These are phyloP conservation scores for Tribolium freemani DNA, from an alignment of 2,888 invertebrate genomes.

Conservation along the genomic window DNA sequence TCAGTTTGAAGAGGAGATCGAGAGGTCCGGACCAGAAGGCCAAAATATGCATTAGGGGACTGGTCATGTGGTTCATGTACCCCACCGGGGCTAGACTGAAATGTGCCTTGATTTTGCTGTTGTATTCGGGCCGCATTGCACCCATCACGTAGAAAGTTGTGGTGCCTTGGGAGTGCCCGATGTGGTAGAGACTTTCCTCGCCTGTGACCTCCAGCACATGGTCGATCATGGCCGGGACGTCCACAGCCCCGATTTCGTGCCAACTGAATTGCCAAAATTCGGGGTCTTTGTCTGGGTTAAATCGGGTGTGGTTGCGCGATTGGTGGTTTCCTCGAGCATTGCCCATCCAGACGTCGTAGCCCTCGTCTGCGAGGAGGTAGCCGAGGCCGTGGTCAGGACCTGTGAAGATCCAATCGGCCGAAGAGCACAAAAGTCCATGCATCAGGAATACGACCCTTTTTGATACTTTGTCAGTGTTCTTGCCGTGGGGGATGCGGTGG, in stretches of 20 bases:
- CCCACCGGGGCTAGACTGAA: conserved; percentile 80
- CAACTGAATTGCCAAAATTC: conserved; percentile 75
- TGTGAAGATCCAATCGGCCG: conserved; percentile 69
- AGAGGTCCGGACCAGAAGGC: conserved; percentile 19
- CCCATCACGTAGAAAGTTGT: conserved; percentile 78
- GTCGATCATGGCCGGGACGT: conserved; percentile 87
- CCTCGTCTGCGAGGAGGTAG: conserved; percentile 57
- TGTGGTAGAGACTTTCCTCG: conserved; percentile 71
- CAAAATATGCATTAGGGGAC: conserved; percentile 44
- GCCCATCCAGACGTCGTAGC: conserved; percentile 60
- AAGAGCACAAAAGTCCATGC: conserved; percentile 70
- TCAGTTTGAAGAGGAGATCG: neutral
- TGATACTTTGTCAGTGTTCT: conserved; percentile 69
- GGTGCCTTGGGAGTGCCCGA: conserved; percentile 82
- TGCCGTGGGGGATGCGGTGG: conserved; percentile 70
- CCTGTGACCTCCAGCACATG: conserved; percentile 74
- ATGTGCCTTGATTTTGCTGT: conserved; percentile 75
- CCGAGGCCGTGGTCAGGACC: conserved; percentile 41
- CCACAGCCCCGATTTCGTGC: conserved; percentile 85
- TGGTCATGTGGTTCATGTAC: conserved; percentile 71
- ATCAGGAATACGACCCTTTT: conserved; percentile 65
- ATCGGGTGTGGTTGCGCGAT: conserved; percentile 50
- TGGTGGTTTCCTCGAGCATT: conserved; percentile 56
- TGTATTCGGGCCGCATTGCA: conserved; percentile 75
- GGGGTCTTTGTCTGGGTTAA: conserved; percentile 58